Evolutionary conservation across 2,797 vertebrate species (phyloP), one percentile per base, ranked within the genome.

Genomic region (Otolemur crassicaudatus): DNA sequence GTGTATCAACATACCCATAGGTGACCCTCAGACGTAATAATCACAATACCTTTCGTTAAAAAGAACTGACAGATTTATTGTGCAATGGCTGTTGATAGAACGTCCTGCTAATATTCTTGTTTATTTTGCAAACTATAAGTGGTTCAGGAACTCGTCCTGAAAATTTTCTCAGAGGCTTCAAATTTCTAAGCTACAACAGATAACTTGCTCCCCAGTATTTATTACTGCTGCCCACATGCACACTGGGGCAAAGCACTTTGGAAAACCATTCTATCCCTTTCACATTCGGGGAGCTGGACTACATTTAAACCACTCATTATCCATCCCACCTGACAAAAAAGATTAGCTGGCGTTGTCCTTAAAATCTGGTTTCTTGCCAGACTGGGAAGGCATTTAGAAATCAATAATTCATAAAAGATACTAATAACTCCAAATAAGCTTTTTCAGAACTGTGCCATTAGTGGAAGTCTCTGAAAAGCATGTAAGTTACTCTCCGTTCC

Each of bases 371-470:
- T 92, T 96, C 56, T 83, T 80, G 81, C 70, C 63, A 93, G 84
- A 84, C 60, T 77, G 34, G 29, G 60, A 89, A 92, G 49, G 93
- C 81, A 96, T 92, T 94, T 95, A 90, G 63, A 96, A 96, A 97
- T 95, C 87, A 90, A 65, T 97, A 97, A 82, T 88, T 96, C 92
- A 85, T 76, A 92, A 96, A 91, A 87, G 56, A 90, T 53, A n/a
- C 34, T 94, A 95, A 94, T 92, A 85, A 73, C 82, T 9, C 84
- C 73, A 94, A 77, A 87, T 56, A 87, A 80, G 31, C n/a, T 94
- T 97, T 94, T 93, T 75, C 67, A 90, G 60, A 67, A 80, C 60
- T 72, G 29, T 72, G 49, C 73, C 77, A 88, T 91, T 96, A 95
- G 58, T 72, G n/a, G 29, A 94, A 27, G 58, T 72, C 37, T 22